These are phyloP conservation scores for Arvicanthis niloticus DNA, from an alignment of 2,113 vertebrate species.

Conservation along the genomic window DNA sequence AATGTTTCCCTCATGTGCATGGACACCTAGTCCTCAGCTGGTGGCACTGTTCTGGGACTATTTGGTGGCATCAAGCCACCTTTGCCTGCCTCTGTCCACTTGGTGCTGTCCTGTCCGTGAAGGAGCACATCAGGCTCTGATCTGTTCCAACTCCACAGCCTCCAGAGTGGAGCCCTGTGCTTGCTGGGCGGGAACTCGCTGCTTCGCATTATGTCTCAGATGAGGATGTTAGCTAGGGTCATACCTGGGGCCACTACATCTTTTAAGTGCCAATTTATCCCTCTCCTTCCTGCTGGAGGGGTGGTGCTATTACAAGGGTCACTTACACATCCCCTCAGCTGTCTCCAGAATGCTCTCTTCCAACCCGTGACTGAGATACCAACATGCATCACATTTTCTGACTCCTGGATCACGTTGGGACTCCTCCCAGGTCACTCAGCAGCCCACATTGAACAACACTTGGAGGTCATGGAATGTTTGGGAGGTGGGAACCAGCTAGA, in stretches of 20 bases:
- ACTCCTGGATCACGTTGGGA: neutral
- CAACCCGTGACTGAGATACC: neutral
- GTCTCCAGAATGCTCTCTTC: neutral
- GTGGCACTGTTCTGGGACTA: neutral
- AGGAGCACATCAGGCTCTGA: neutral
- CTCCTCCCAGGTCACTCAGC: constrained; percentile 86
- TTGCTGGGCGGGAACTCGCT: neutral
- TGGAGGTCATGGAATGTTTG: neutral
- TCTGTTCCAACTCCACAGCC: neutral
- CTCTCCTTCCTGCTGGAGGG: no score
- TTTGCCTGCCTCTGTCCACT: neutral
- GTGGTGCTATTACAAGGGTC: neutral
- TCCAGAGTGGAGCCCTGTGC: neutral
- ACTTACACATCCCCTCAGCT: neutral
- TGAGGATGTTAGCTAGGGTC: neutral
- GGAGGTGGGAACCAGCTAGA: neutral
- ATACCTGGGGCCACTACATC: neutral
- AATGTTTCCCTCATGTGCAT: neutral
- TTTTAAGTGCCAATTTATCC: neutral
- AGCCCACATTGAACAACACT: constrained; percentile 95
- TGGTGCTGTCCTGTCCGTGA: neutral
- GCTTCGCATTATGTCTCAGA: neutral
- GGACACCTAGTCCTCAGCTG: neutral
- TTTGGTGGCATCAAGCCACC: neutral
- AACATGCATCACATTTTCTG: neutral